Evolutionary conservation across 2,888 invertebrate genomes (phyloP).

Genomic region (Meiosimyza platycephala): DNA sequence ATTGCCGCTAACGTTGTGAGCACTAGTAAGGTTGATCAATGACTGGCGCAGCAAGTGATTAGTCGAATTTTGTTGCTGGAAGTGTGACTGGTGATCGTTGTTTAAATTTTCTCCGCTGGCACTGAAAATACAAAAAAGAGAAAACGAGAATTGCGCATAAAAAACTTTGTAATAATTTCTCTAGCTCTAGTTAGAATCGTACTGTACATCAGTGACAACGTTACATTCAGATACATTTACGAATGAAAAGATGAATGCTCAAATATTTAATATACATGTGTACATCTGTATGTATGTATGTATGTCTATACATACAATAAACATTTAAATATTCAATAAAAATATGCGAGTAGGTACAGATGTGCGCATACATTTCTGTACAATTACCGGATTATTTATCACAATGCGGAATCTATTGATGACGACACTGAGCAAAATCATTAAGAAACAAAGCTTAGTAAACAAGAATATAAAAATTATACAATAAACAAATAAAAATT

Average conservation of each 20-base stretch:
- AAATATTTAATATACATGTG: neutral
- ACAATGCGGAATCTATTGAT: too few relatives aligned
- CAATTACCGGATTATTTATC: too few relatives aligned
- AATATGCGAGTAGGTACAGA: too few relatives aligned
- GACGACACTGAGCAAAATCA: too few relatives aligned
- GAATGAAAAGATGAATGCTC: too few relatives aligned
- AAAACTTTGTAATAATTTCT: slow-evolving; percentile 31
- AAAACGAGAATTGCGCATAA: slow-evolving; percentile 50
- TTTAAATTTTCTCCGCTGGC: slow-evolving; percentile 66
- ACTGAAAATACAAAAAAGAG: slow-evolving; percentile 53
- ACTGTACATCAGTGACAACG: too few relatives aligned
- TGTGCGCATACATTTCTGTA: too few relatives aligned
- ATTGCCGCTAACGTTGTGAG: slow-evolving; percentile 54
- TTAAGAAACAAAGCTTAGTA: too few relatives aligned
- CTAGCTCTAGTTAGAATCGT: too few relatives aligned
- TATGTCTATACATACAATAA: slow-evolving; percentile 21
- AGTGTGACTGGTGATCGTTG: slow-evolving; percentile 55
- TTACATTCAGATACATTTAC: too few relatives aligned
- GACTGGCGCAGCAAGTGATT: slow-evolving; percentile 66
- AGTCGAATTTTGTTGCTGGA: slow-evolving; percentile 54
- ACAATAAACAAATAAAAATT: too few relatives aligned
- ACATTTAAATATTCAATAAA: neutral
- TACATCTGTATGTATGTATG: neutral
- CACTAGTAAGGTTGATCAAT: slow-evolving; percentile 65
- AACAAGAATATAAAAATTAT: too few relatives aligned